phyloP scores from a whole-genome alignment of 2,113 vertebrate genomes.

The Turnix velox region DNA sequence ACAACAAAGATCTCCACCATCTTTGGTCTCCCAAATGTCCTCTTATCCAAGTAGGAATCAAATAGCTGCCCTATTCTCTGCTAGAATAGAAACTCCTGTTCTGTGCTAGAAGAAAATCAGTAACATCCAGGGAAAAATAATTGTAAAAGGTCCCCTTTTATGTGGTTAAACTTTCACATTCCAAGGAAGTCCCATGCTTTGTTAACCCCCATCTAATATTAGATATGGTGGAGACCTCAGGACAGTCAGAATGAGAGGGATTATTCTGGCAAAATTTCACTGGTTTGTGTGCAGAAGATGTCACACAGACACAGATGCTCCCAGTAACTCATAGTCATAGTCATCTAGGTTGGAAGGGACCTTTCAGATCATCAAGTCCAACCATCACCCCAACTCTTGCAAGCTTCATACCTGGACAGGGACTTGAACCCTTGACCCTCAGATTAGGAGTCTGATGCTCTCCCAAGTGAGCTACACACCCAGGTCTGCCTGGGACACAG shows the following conservation, averaged over 20 bases:
- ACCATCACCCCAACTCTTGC: no score
- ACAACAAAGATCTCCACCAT: not conserved
- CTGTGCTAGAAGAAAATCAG: not conserved
- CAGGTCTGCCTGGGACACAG: not conserved
- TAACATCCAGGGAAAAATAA: not conserved
- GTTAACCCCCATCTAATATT: not conserved
- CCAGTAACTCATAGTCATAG: no score
- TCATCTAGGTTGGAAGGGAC: no score
- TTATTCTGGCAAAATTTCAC: not conserved
- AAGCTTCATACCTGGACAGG: no score
- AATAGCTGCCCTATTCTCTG: not conserved
- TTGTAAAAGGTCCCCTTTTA: not conserved
- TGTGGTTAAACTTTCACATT: not conserved
- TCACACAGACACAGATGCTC: not conserved
- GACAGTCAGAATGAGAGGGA: not conserved
- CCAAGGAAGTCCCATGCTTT: not conserved
- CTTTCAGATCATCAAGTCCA: no score
- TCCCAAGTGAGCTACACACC: no score
- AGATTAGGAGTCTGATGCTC: no score
- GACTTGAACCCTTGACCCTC: no score
- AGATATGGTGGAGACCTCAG: accelerated
- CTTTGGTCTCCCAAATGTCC: not conserved
- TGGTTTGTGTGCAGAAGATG: not conserved
- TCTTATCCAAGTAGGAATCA: not conserved
- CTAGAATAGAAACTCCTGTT: not conserved